Evolutionary conservation across 35 echinoderm and acorn worm genomes (phyloP).

Genomic region (Acanthaster planci): DNA sequence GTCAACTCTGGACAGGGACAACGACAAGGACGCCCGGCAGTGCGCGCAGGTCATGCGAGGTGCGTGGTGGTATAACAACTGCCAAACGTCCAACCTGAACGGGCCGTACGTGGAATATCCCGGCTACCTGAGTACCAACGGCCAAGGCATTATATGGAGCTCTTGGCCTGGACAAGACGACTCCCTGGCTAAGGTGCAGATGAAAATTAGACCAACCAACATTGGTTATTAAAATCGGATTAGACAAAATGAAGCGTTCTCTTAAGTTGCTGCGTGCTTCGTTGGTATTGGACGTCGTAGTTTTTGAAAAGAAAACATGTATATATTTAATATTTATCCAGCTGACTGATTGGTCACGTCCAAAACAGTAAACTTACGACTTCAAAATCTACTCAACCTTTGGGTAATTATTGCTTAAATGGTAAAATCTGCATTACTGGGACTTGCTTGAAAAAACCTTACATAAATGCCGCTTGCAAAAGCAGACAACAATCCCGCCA

Average conservation of each 20-base stretch:
- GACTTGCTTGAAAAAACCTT: too few relatives aligned
- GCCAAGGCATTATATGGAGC: background rate
- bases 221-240: background rate
- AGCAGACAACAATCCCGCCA: too few relatives aligned
- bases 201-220: background rate
- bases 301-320: too few relatives aligned
- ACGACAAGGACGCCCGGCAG: background rate
- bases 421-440: too few relatives aligned
- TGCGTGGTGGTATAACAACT: constrained; percentile 20
- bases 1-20: constrained; percentile 20
- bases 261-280: too few relatives aligned
- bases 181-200: background rate
- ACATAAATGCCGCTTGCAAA: too few relatives aligned
- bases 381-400: too few relatives aligned
- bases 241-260: background rate
- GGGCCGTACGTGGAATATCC: background rate
- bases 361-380: too few relatives aligned
- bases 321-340: too few relatives aligned
- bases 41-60: background rate
- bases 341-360: too few relatives aligned
- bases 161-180: background rate
- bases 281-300: too few relatives aligned
- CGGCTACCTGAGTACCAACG: background rate
- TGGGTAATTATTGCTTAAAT: too few relatives aligned
- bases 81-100: constrained; percentile 22